phyloP scores from a whole-genome alignment of 2,888 invertebrate genomes.

The Meghimatium bilineatum region DNA sequence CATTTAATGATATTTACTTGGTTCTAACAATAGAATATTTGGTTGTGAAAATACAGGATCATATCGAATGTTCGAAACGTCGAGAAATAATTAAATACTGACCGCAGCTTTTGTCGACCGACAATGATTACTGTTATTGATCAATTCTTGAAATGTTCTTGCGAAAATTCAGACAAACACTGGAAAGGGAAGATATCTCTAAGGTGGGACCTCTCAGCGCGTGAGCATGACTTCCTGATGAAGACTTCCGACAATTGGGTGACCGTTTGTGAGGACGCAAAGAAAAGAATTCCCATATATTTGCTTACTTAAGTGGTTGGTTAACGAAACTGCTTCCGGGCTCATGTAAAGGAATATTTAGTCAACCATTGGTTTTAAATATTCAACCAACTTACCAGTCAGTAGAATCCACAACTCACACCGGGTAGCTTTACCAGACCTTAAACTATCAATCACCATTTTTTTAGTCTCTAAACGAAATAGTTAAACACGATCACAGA shows the following conservation, averaged over 20 bases:
- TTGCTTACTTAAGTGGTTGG: conserved; percentile 36
- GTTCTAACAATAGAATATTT: no score
- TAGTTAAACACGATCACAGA: neutral
- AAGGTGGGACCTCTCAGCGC: conserved; percentile 28
- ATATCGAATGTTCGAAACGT: neutral
- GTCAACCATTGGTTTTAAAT: conserved; percentile 4
- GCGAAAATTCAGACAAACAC: conserved; percentile 27
- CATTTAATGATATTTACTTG: no score
- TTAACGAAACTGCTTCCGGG: conserved; percentile 28
- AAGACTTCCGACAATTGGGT: conserved; percentile 37
- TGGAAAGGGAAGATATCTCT: conserved; percentile 33
- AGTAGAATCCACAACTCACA: neutral
- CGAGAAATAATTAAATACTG: neutral
- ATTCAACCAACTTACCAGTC: neutral
- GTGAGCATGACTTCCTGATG: conserved; percentile 46
- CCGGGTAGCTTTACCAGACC: neutral
- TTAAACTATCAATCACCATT: neutral
- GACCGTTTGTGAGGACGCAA: conserved; percentile 41
- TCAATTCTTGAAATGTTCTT: conserved; percentile 4
- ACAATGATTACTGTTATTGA: neutral
- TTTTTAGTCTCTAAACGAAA: neutral
- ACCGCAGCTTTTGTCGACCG: neutral
- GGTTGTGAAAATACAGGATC: no score
- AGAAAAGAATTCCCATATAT: conserved; percentile 26
- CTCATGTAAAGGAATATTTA: conserved; percentile 38